These are phyloP conservation scores for Sebastes hubbsi DNA, from an alignment of 2,797 vertebrate species.

Conservation along the genomic window DNA sequence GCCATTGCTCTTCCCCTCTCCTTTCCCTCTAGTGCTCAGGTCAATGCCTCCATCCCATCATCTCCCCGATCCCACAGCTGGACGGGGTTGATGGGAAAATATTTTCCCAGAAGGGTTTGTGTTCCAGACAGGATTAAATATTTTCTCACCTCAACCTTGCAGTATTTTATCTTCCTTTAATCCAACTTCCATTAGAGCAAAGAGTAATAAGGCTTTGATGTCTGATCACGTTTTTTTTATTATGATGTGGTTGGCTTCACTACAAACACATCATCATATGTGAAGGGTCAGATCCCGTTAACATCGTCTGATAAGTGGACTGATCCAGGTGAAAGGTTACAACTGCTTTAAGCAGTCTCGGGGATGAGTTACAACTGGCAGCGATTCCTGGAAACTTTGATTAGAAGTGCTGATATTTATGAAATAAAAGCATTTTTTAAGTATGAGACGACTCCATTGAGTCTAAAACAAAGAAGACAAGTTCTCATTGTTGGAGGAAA, in stretches of 20 bases:
- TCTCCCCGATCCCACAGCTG: slow-evolving; percentile 44
- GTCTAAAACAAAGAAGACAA: not conserved
- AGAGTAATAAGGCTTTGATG: slow-evolving; percentile 18
- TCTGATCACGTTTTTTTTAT: slow-evolving; percentile 2
- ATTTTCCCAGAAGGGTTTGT: slow-evolving; percentile 34
- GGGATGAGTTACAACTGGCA: not conserved
- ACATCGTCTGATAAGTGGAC: not conserved
- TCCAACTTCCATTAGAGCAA: slow-evolving; percentile 39
- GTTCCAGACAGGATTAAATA: slow-evolving; percentile 69
- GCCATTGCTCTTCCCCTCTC: slow-evolving; percentile 14
- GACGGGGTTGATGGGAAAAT: slow-evolving; percentile 54
- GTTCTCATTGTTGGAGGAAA: not conserved
- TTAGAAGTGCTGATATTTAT: slow-evolving; percentile 8
- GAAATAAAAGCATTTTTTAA: not conserved
- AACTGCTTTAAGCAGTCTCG: slow-evolving; percentile 13
- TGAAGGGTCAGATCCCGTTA: slow-evolving; percentile 12
- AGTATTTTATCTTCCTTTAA: slow-evolving; percentile 54
- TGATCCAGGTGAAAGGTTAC: slow-evolving; percentile 62
- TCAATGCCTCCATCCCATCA: slow-evolving; percentile 13
- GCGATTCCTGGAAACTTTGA: slow-evolving; percentile 4
- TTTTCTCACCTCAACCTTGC: slow-evolving; percentile 52
- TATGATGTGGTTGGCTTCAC: slow-evolving; percentile 10
- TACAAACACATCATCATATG: slow-evolving; percentile 26
- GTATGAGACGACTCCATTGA: slow-evolving; percentile 5
- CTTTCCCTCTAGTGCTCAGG: slow-evolving; percentile 19